A percentile compares a stretch with the other conserved stretches of the same genome.
phyloP scores from a whole-genome alignment of 2,113 vertebrate species.

The Peromyscus maniculatus region DNA sequence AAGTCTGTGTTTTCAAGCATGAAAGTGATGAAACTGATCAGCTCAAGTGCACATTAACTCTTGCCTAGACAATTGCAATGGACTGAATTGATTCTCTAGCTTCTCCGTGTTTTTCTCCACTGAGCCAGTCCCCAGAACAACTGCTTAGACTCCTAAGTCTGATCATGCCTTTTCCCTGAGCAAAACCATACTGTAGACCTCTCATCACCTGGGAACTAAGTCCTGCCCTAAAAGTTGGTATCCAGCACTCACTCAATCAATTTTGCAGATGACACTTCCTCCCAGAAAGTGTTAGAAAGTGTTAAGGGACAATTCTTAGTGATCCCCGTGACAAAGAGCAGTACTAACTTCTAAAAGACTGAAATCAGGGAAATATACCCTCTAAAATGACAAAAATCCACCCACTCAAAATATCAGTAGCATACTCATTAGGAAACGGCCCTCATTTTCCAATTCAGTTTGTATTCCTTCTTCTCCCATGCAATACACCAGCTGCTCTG shows the following conservation, averaged over 20 bases:
- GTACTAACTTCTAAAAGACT: background rate
- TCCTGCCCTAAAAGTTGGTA: background rate
- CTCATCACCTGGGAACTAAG: background rate
- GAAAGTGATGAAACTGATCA: slow-evolving; percentile 13
- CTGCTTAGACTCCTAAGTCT: background rate
- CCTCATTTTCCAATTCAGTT: background rate
- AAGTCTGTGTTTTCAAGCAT: slow-evolving; percentile 35
- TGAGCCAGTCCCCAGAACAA: background rate
- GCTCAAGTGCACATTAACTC: background rate
- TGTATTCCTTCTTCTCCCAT: background rate
- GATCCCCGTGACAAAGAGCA: background rate
- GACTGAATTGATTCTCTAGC: background rate
- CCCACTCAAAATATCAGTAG: background rate
- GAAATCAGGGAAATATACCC: background rate
- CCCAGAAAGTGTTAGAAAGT: rapidly evolving
- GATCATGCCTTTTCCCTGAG: background rate
- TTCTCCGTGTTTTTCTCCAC: slow-evolving; percentile 14
- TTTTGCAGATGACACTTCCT: background rate
- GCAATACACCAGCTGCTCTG: background rate
- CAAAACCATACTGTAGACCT: background rate
- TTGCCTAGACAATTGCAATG: background rate
- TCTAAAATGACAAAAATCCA: background rate
- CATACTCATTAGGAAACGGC: background rate
- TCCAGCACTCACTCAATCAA: background rate
- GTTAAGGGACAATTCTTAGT: background rate